These are phyloP conservation scores for Rattus rattus DNA, from an alignment of 2,113 vertebrate genomes.

Conservation along the genomic window DNA sequence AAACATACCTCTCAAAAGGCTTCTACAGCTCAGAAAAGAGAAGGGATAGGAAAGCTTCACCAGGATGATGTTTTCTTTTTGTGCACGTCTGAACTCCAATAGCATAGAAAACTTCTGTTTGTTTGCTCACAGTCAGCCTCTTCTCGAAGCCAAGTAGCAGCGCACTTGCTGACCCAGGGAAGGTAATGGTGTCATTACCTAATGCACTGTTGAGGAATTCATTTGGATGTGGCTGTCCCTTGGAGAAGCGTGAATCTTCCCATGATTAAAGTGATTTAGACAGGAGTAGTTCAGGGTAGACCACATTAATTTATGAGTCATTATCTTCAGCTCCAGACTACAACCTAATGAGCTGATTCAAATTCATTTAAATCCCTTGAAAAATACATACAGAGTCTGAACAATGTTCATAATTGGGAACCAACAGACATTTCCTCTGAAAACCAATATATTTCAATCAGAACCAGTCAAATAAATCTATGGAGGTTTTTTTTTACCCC, in stretches of 20 bases:
- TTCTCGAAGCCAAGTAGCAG: conserved; percentile 73
- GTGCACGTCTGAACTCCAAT: conserved; percentile 30
- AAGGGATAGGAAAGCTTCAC: conserved; percentile 49
- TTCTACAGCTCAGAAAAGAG: conserved; percentile 34
- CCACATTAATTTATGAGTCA: conserved; percentile 89
- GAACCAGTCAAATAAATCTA: conserved; percentile 70
- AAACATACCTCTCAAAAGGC: conserved; percentile 67
- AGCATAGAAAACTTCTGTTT: conserved; percentile 69
- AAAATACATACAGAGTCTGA: conserved; percentile 69
- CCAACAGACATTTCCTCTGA: conserved; percentile 69
- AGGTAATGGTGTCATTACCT: conserved; percentile 82
- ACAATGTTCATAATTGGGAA: conserved; percentile 76
- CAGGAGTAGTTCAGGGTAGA: conserved; percentile 84
- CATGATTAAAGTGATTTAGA: conserved; percentile 86
- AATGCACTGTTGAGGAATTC: conserved; percentile 84
- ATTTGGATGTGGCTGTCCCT: conserved; percentile 82
- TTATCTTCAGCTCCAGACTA: conserved; percentile 85
- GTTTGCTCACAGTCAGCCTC: conserved; percentile 62
- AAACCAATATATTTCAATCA: conserved; percentile 74
- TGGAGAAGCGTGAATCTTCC: conserved; percentile 80
- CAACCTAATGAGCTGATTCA: conserved; percentile 87
- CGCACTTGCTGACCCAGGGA: conserved; percentile 80
- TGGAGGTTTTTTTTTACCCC: too few relatives aligned
- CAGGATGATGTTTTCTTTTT: conserved; percentile 50
- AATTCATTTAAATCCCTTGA: conserved; percentile 87